These are phyloP conservation scores for Verasper variegatus DNA, from an alignment of 2,113 vertebrate species.

Conservation along the genomic window DNA sequence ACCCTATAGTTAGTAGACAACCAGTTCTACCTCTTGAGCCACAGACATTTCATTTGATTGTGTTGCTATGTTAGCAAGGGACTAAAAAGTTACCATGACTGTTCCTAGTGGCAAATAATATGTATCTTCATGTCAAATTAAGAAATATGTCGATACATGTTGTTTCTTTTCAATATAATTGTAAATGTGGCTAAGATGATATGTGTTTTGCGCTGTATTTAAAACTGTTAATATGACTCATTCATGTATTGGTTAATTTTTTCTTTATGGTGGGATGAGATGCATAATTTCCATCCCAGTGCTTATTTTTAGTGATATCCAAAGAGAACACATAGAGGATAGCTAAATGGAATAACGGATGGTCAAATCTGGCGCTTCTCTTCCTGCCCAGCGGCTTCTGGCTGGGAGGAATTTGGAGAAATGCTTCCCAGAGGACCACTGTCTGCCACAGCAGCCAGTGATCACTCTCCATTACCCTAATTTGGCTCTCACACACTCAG, in stretches of 20 bases:
- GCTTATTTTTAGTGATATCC: neutral
- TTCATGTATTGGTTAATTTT: neutral
- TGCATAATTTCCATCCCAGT: neutral
- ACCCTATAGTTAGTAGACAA: no score
- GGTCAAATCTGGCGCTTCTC: slow-evolving; percentile 6
- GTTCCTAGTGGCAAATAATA: no score
- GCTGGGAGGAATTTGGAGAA: slow-evolving; percentile 18
- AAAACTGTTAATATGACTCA: no score
- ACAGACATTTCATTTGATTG: neutral
- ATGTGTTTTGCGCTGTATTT: no score
- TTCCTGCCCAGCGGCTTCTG: slow-evolving; percentile 22
- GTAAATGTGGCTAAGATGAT: no score
- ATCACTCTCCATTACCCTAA: slow-evolving; percentile 39
- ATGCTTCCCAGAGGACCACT: slow-evolving; percentile 15
- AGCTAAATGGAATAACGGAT: slow-evolving; percentile 1
- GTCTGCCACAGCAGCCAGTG: slow-evolving; percentile 28
- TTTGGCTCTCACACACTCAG: slow-evolving; percentile 38
- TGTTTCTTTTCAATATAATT: no score
- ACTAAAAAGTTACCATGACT: neutral
- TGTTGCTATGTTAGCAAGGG: no score
- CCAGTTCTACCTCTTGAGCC: neutral
- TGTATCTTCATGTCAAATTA: neutral
- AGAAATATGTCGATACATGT: no score
- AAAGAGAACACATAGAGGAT: neutral
- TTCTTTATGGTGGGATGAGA: neutral